Evolutionary conservation across 1,140 invertebrate species (phyloP).

Genomic region (Choristoneura fumiferana): DNA sequence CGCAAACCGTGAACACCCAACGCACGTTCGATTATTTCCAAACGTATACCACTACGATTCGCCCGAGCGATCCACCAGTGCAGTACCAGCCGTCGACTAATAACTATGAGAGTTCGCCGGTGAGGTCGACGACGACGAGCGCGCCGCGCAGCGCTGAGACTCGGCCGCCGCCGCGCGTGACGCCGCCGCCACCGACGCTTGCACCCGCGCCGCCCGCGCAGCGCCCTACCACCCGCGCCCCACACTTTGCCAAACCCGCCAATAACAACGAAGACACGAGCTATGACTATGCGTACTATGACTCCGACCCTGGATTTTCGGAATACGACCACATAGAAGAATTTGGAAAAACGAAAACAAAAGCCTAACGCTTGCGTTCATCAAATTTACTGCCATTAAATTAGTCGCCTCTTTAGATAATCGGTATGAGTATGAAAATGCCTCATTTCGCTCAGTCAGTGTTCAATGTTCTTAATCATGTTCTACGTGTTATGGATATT

Average conservation of each 20-base stretch:
- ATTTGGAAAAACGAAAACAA: conserved; percentile 77
- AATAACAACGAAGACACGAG: conserved; percentile 80
- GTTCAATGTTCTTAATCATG: too few species aligned
- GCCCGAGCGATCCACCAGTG: conserved; percentile 48
- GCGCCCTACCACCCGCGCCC: conserved; percentile 36
- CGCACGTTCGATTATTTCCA: conserved; percentile 63
- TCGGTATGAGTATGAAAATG: conserved; percentile 2
- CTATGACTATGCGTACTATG: conserved; percentile 85
- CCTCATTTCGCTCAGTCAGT: too few species aligned
- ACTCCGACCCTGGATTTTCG: conserved; percentile 76
- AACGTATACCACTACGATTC: conserved; percentile 66
- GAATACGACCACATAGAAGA: conserved; percentile 78
- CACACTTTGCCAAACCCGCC: conserved; percentile 45
- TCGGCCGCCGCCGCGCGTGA: conserved; percentile 31
- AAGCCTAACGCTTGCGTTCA: conserved; percentile 42
- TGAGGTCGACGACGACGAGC: conserved; percentile 37
- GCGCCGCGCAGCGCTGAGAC: conserved; percentile 42
- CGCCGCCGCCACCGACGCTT: conserved; percentile 38
- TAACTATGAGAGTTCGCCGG: conserved; percentile 23
- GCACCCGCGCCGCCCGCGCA: conserved; percentile 47
- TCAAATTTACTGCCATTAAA: conserved; percentile 63
- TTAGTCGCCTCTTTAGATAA: conserved; percentile 56
- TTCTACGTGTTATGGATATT: too few species aligned
- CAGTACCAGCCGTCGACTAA: neutral
- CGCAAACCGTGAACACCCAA: conserved; percentile 48